These are phyloP conservation scores for Gouania willdenowi DNA, from an alignment of 2,797 vertebrate species.

Conservation along the genomic window DNA sequence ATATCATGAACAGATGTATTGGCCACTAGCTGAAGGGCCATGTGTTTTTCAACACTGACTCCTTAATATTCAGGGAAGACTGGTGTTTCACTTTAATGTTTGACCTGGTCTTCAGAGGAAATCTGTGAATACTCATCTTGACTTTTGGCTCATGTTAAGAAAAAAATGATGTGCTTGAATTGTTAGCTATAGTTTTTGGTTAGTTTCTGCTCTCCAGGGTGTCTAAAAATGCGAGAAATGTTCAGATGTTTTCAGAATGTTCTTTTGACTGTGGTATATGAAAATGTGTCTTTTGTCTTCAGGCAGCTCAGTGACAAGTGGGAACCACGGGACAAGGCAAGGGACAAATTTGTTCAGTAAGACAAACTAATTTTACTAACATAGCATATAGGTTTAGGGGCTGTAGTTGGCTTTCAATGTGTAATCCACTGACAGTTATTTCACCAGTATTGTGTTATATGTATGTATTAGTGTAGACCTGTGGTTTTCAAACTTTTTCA, in stretches of 20 bases:
- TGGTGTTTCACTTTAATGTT: conserved; percentile 19
- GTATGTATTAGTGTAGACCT: too few species aligned
- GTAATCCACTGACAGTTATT: conserved; percentile 65
- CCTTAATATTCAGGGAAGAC: conserved; percentile 30
- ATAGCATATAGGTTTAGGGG: conserved; percentile 19
- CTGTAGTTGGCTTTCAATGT: conserved; percentile 23
- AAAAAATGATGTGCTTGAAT: too few species aligned
- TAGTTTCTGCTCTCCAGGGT: too few species aligned
- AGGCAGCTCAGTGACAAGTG: conserved; percentile 81
- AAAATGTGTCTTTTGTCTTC: conserved; percentile 61
- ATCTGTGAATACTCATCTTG: too few species aligned
- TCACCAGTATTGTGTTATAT: too few species aligned
- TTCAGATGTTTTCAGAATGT: too few species aligned
- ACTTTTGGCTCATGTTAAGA: too few species aligned
- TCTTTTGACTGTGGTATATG: too few species aligned
- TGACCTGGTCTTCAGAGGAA: conserved; percentile 20
- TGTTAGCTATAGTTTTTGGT: too few species aligned
- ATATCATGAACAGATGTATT: conserved; percentile 40
- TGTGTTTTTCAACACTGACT: conserved; percentile 15
- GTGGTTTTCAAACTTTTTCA: too few species aligned
- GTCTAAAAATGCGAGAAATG: too few species aligned
- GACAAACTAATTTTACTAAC: conserved; percentile 70
- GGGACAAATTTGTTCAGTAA: conserved; percentile 91
- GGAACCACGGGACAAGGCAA: conserved; percentile 86
- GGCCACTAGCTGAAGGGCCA: conserved; percentile 13